Base-by-base conservation (phyloP, 2,888 invertebrate species). In the Thecophora atra region DNA sequence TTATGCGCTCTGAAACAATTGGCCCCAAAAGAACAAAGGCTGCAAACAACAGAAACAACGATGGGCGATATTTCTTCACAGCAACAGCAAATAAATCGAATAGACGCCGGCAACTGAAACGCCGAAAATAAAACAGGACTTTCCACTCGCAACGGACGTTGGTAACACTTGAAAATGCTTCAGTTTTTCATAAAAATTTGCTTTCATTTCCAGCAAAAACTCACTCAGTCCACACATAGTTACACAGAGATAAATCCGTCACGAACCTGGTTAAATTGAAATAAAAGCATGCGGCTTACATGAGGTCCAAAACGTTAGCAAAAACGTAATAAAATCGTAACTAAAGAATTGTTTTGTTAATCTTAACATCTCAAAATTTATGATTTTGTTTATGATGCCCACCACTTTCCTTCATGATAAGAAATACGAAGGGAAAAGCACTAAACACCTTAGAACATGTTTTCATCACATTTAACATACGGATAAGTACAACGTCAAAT, bases 171-270 rank as follows among this genome's bases (percentile, higher is more conserved):
- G 67, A 67, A 24, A 21, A 21, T 8, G 52, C 52, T 21, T 54
- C 67, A 54, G 54, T 67, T 67, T 56, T 67, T 56, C 56, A 42
- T 54, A 56, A 17, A 67, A 67, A 42, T 19, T 24, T 67, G 8
- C 56, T 28, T 54, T 56, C 21, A 6, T 62, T 62, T 62, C n/a
- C 19, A 37, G 30, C 62, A 17, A 62, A 5, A 62, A 62, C 21
- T n/a, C 52, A 7, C n/a, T 13, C 58, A 17, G 58, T n/a, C 8
- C 21, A 19, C 15, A 24, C 6, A 13, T 17, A 28, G 4, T 58
- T 17, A 44, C 7, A 24, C 24, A 58, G 17, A 58, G 26, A 24
- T 17, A 21, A 13, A 21, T 17, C 21, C 58, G 17, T 17, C n/a
- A n/a, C n/a, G n/a, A 58, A 58, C 21, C 58, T 13, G 58, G n/a